Evolutionary conservation across 2,888 invertebrate species (phyloP).

Genomic region (Sesamia inferens): DNA sequence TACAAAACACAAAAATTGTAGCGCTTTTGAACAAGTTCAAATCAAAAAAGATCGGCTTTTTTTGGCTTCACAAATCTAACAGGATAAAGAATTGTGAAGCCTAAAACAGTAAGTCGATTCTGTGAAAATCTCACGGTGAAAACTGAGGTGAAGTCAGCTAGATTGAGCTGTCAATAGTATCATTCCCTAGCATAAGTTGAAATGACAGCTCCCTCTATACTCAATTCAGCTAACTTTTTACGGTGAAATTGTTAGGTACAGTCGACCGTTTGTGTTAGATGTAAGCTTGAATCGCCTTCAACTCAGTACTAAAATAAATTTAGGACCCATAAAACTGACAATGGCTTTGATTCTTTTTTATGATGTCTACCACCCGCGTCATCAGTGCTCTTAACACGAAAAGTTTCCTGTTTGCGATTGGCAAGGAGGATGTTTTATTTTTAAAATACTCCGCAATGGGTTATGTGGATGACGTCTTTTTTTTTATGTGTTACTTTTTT

Average conservation of each 20-base stretch:
- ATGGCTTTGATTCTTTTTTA: constrained; percentile 83
- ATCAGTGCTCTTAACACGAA: constrained; percentile 57
- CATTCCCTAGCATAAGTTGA: no score
- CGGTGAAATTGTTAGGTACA: no score
- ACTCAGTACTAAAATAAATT: constrained; percentile 78
- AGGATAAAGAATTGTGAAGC: constrained; percentile 33
- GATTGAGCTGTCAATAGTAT: no score
- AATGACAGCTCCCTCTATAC: no score
- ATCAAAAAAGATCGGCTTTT: neutral
- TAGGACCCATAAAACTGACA: constrained; percentile 79
- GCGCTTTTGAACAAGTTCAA: constrained; percentile 21
- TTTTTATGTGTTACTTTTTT: no score
- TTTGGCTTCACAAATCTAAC: constrained; percentile 31
- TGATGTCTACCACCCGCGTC: constrained; percentile 77
- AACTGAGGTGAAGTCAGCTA: no score
- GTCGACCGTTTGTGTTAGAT: constrained; percentile 45
- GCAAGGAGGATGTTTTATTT: constrained; percentile 11
- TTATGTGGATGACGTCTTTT: neutral
- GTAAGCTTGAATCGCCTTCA: constrained; percentile 60
- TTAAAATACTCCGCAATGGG: constrained; percentile 13
- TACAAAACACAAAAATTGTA: neutral
- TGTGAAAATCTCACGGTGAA: no score
- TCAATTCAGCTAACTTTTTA: no score
- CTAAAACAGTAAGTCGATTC: constrained; percentile 6
- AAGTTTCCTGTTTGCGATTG: constrained; percentile 41